phyloP scores from a whole-genome alignment of 2,113 vertebrate genomes.

The Craseonycteris thonglongyai region DNA sequence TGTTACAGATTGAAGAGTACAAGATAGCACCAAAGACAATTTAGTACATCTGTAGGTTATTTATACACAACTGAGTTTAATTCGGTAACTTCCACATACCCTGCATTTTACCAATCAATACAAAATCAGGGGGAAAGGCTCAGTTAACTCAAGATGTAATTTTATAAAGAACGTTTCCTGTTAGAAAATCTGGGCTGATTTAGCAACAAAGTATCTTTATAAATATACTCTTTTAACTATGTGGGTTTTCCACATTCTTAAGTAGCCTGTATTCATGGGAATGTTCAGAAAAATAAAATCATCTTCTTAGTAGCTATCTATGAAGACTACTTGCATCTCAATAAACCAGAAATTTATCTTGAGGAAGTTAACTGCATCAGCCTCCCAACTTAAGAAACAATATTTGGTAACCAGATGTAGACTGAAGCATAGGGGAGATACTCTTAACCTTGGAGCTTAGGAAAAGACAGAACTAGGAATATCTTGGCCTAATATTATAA shows the following conservation, averaged over 20 bases:
- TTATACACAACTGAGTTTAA: not conserved
- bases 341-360: not conserved
- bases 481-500: not conserved
- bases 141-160: not conserved
- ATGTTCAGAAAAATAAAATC: constrained; percentile 42
- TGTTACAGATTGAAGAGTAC: constrained; percentile 59
- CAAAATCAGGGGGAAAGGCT: not conserved
- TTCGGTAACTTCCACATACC: not conserved
- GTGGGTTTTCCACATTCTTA: not conserved
- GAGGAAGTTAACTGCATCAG: not conserved
- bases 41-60: constrained; percentile 26
- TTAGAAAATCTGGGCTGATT: not conserved
- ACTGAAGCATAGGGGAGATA: not conserved
- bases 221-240: constrained; percentile 28
- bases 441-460: not conserved
- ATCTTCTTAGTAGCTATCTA: not conserved
- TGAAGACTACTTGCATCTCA: not conserved
- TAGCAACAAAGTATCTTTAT: constrained; percentile 15
- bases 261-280: constrained; percentile 1
- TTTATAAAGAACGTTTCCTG: not conserved
- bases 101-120: constrained; percentile 25
- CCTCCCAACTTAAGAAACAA: not conserved
- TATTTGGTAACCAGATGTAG: not conserved
- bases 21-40: constrained; percentile 48
- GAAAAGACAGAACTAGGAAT: not conserved